Evolutionary conservation across 2,113 vertebrate species (phyloP), one percentile per base, ranked within the genome.

Genomic region (Dromas ardeola): DNA sequence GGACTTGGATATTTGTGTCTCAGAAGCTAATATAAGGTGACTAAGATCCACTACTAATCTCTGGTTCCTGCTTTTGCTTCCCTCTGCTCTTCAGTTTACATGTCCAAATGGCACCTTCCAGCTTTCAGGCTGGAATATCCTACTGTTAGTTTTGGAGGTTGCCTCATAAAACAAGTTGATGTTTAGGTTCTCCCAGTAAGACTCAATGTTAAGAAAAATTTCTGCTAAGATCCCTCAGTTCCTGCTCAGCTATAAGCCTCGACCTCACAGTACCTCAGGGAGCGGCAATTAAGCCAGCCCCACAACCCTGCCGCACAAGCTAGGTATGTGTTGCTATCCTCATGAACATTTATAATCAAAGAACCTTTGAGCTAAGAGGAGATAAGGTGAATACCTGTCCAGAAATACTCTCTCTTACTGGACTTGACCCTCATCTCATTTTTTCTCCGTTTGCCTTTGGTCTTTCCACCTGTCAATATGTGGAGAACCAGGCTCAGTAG

Each of bases 11-110:
- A 49, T 70, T 66, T 40, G 10, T 34, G 13, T 25, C 65, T 85
- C 50, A 83, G 30, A 83, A 86, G 45, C 25, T 80, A 40, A 55
- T 14, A 49, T 4, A 26, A 61, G 8, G 8, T 65, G 9, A 45
- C 34, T 47, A 40, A 93, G 36, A 56, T 56, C 25, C 30, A 59
- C 11, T 18, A 74, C 19, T 10, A 84, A 25, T 25, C n/a, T 70
- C 29, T 58, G 62, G 55, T 73, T 86, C 38, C 21, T 76, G 25
- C 7, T 67, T 86, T 88, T 69, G 7, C 19, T 91, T 81, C 15
- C 32, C 29, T 83, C 2, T 40, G 5, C 1, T 2, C 18, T 70
- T 52, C 9, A 53, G 13, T 53, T 0, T 3, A 63, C 5, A 47
- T 12, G 66, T 50, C 22, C 29, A n/a, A 45, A 62, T 6, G 29